Base-by-base conservation (phyloP, 2,797 vertebrate species). In the Sebastes glaucus region DNA sequence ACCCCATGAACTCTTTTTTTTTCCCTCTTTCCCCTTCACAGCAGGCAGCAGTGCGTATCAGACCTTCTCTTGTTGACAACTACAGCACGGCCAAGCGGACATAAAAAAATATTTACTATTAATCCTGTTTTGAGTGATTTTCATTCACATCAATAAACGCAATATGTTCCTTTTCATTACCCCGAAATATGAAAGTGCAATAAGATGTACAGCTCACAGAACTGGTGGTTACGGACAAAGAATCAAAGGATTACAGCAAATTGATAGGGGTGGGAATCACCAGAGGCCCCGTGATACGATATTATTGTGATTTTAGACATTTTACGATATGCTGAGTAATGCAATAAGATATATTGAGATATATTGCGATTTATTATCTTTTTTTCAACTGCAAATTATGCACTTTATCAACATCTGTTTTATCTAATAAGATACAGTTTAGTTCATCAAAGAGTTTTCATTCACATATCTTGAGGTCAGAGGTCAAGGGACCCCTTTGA, bases 1-100 rank as follows among this genome's bases (percentile, higher is more conserved):
- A 89, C 82, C 74, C 23, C 23, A 68, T 89, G 76, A 89, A 86
- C 82, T 63, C 28, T n/a, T 55, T 13, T 33, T 33, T 63, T 64
- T 57, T 6, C 25, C 35, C 11, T 14, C 32, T 67, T 42, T 33
- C n/a, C 52, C 27, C 23, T 67, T 76, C 75, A 57, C 71, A 55
- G 70, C 60, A 14, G 11, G 49, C 69, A 46, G 77, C 52, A 49
- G 56, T 20, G 3, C 27, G 11, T 42, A 46, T 62, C 33, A 82
- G 42, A 77, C 52, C 18, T 55, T 35, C 42, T 57, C 72, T 64
- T 61, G 38, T 32, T 61, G 57, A 61, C 52, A 61, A 86, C 49
- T 63, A 59, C 42, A 67, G 75, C 16, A 32, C 3, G 2, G 52
- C 57, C 13, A 69, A 67, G 32, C 22, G 11, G 18, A 55, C 57